Evolutionary conservation across 2,113 vertebrate genomes (phyloP).

Genomic region (Hippocampus barbouri): DNA sequence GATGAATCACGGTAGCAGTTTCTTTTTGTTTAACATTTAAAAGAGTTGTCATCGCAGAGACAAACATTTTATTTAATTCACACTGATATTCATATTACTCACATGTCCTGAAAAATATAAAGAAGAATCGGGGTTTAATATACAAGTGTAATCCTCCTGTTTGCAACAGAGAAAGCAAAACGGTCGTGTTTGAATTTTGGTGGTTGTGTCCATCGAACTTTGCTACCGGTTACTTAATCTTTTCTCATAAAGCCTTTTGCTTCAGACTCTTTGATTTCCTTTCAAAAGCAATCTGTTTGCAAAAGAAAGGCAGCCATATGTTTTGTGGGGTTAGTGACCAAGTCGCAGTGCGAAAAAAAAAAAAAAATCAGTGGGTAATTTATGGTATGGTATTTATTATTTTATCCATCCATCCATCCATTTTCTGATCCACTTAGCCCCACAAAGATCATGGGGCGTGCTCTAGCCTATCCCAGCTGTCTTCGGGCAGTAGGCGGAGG

Average conservation of each 20-base stretch:
- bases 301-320: constrained; percentile 5
- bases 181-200: constrained; percentile 60
- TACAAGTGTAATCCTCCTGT: constrained; percentile 36
- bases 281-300: not conserved
- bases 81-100: constrained; percentile 51
- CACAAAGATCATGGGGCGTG: too few species aligned
- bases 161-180: constrained; percentile 53
- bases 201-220: constrained; percentile 55
- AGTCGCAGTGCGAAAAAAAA: not conserved
- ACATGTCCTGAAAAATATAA: constrained; percentile 42
- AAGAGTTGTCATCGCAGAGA: constrained; percentile 44
- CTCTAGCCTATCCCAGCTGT: too few species aligned
- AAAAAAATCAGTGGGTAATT: too few species aligned
- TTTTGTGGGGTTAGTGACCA: not conserved
- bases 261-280: constrained; percentile 14
- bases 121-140: constrained; percentile 54
- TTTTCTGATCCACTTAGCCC: too few species aligned
- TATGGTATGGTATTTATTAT: too few species aligned
- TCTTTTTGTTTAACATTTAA: constrained; percentile 40
- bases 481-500: too few species aligned
- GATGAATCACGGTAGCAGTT: constrained; percentile 40
- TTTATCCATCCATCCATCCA: too few species aligned
- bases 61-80: constrained; percentile 52
- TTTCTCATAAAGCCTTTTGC: not conserved
- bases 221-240: constrained; percentile 18